A percentile compares a stretch with the other conserved stretches of the same genome.
These are phyloP conservation scores for Cryptoblepharus egeriae DNA, from an alignment of 2,797 vertebrate species.

Conservation along the genomic window DNA sequence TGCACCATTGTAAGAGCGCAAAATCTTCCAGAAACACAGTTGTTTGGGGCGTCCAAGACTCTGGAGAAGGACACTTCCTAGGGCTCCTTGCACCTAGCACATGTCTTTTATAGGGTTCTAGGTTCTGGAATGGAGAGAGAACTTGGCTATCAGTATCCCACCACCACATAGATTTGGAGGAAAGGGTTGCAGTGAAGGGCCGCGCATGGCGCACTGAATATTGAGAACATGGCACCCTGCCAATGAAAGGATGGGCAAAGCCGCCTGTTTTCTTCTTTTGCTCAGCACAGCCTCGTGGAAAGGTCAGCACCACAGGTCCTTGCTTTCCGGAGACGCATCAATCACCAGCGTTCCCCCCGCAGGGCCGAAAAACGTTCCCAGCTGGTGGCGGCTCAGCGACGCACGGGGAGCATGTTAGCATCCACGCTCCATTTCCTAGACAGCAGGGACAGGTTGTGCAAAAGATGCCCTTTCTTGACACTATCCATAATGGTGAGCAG, in stretches of 20 bases:
- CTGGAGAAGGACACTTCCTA: background rate
- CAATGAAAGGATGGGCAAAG: background rate
- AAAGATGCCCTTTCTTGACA: background rate
- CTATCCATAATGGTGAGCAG: too few relatives aligned
- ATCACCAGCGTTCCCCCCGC: background rate
- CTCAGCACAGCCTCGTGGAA: background rate
- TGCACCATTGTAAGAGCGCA: background rate
- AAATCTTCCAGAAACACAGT: background rate
- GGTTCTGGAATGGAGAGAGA: background rate
- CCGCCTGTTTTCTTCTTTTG: background rate
- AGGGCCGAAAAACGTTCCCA: constrained; percentile 3
- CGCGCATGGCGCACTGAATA: background rate
- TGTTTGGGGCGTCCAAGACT: background rate
- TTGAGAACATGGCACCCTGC: background rate
- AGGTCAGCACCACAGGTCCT: constrained; percentile 2
- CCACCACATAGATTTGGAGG: background rate
- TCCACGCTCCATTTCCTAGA: background rate
- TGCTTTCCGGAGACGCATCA: constrained; percentile 8
- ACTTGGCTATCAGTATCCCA: background rate
- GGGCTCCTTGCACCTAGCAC: background rate
- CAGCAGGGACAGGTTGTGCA: background rate
- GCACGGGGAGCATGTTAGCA: background rate
- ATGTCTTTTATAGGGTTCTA: background rate
- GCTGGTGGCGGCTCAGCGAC: background rate
- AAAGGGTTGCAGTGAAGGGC: background rate